A percentile compares a stretch with the other conserved stretches of the same genome.
phyloP scores from a whole-genome alignment of 2,797 vertebrate genomes.

The Ptychadena robeensis region DNA sequence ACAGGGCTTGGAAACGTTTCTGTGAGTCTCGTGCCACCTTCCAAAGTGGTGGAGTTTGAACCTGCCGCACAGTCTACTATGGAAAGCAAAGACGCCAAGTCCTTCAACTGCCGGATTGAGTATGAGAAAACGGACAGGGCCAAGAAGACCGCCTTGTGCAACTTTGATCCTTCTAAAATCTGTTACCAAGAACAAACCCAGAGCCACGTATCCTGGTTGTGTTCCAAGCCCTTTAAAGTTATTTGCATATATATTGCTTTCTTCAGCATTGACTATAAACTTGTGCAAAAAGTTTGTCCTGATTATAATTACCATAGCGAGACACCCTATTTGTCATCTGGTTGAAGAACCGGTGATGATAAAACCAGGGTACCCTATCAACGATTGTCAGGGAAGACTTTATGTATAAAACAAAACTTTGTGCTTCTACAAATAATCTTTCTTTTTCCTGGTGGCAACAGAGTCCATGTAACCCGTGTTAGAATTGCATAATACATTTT shows the following conservation, averaged over 20 bases:
- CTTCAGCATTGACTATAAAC: slow-evolving; percentile 97
- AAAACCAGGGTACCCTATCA: not conserved
- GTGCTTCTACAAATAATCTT: slow-evolving; percentile 67
- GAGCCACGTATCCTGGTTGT: slow-evolving; percentile 98
- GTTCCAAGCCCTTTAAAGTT: slow-evolving; percentile 98
- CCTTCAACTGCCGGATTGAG: slow-evolving; percentile 97
- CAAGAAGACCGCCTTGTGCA: slow-evolving; percentile 95
- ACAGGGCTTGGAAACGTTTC: slow-evolving; percentile 96
- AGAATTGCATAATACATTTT: slow-evolving; percentile 68
- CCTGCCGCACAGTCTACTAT: slow-evolving; percentile 88
- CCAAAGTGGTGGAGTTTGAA: slow-evolving; percentile 97
- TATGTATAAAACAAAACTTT: slow-evolving; percentile 62
- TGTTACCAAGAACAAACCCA: slow-evolving; percentile 99
- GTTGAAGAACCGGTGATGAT: slow-evolving; percentile 74
- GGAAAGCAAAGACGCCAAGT: slow-evolving; percentile 97
- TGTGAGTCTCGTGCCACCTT: slow-evolving; percentile 95
- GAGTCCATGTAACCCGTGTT: slow-evolving; percentile 66
- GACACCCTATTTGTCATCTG: slow-evolving; percentile 94
- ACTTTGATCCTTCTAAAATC: slow-evolving; percentile 90
- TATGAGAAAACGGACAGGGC: slow-evolving; percentile 98
- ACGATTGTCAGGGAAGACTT: slow-evolving; percentile 29
- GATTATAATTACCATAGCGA: slow-evolving; percentile 99
- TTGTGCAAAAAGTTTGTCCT: slow-evolving; percentile 98
- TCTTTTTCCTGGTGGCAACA: slow-evolving; percentile 67
- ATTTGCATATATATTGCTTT: slow-evolving; percentile 99